Evolutionary conservation across 2,113 vertebrate genomes (phyloP).

Genomic region (Myotis lucifugus): DNA sequence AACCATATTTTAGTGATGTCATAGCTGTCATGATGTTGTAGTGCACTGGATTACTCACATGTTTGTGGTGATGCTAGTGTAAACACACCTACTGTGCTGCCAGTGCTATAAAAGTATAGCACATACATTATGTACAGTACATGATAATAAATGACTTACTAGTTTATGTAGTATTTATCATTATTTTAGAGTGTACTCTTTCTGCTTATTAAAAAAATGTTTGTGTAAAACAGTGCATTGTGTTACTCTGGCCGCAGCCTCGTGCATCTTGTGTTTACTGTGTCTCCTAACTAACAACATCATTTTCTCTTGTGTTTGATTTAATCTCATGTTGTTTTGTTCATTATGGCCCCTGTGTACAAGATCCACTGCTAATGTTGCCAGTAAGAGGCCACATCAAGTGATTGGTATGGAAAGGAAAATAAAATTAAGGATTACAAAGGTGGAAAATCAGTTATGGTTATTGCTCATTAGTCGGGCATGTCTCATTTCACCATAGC

Average conservation of each 20-base stretch:
- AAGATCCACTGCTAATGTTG: background rate
- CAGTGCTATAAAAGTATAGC: background rate
- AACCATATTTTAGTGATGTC: background rate
- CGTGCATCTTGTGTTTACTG: background rate
- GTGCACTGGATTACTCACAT: background rate
- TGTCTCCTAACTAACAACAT: background rate
- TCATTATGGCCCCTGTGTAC: background rate
- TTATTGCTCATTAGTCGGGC: background rate
- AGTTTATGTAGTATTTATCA: background rate
- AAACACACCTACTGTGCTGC: background rate
- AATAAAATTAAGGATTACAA: background rate
- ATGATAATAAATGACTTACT: background rate
- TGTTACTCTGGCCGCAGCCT: background rate
- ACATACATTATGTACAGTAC: background rate
- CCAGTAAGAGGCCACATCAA: background rate
- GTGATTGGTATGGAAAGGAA: background rate
- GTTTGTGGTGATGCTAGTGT: background rate
- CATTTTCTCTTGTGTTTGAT: background rate
- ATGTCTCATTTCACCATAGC: background rate
- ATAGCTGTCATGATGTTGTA: background rate
- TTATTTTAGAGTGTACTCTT: background rate
- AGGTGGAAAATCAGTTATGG: background rate
- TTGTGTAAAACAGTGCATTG: background rate
- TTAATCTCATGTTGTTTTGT: background rate
- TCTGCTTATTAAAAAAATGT: background rate